These are phyloP conservation scores for Pristionchus arcanus DNA, from an alignment of 2,888 invertebrate genomes.

Conservation along the genomic window DNA sequence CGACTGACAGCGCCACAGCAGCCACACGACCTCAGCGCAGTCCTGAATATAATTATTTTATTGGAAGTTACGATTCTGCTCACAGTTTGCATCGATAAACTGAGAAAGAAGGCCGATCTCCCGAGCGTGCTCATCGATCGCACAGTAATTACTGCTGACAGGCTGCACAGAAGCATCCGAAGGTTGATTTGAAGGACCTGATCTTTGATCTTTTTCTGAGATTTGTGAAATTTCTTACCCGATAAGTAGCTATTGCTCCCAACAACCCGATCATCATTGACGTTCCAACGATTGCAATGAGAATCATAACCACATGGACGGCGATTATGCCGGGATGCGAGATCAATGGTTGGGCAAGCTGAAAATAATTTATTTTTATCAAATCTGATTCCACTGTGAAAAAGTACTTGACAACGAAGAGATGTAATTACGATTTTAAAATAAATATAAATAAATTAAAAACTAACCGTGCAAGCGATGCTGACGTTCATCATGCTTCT, in stretches of 20 bases:
- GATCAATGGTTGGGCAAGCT: not conserved
- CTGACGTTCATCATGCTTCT: not conserved
- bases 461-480: not conserved
- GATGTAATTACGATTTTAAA: too few species aligned
- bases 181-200: slow-evolving; percentile 58
- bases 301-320: not conserved
- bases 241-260: not conserved
- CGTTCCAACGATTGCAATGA: not conserved
- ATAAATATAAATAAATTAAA: too few species aligned
- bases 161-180: slow-evolving; percentile 53
- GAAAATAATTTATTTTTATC: not conserved
- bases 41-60: not conserved
- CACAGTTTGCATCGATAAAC: not conserved
- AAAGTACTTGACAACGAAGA: too few species aligned
- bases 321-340: not conserved
- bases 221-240: not conserved
- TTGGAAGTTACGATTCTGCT: not conserved
- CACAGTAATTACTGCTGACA: not conserved
- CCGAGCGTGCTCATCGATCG: not conserved
- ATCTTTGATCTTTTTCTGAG: not conserved
- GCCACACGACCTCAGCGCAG: not conserved
- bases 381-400: too few species aligned
- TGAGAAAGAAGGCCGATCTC: not conserved
- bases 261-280: not conserved
- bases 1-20: not conserved